Evolutionary conservation across 2,113 vertebrate genomes (phyloP).

Genomic region (Petrocephalus zakoni): DNA sequence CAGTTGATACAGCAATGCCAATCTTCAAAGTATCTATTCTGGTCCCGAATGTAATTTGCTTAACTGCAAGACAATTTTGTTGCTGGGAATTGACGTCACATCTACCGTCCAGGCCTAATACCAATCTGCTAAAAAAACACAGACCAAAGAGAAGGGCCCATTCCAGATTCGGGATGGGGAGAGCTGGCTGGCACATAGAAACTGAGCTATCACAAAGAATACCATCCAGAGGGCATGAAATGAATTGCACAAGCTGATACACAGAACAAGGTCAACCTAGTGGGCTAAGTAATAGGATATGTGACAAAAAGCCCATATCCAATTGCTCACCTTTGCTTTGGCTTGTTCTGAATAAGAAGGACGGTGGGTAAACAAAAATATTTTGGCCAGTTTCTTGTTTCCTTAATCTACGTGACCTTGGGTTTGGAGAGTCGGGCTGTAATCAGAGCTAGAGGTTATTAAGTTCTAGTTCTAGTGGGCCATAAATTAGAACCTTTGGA

Average conservation of each 20-base stretch:
- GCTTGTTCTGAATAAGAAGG: neutral
- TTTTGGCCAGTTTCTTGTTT: neutral
- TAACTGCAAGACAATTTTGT: slow-evolving; percentile 1
- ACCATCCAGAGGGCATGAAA: neutral
- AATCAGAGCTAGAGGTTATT: slow-evolving; percentile 1
- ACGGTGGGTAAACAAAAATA: neutral
- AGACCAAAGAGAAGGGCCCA: neutral
- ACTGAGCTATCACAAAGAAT: neutral
- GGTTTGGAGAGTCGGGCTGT: neutral
- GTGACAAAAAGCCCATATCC: neutral
- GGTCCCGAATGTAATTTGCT: neutral
- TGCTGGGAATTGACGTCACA: neutral
- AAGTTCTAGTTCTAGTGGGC: neutral
- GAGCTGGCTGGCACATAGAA: neutral
- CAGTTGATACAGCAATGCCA: neutral
- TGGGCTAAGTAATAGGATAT: slow-evolving; percentile 6
- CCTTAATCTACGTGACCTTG: slow-evolving; percentile 1
- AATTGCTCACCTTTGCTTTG: neutral
- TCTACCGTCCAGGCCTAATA: neutral
- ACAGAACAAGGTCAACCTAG: slow-evolving; percentile 6
- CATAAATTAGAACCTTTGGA: neutral
- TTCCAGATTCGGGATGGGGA: neutral
- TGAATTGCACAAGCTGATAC: slow-evolving; percentile 1
- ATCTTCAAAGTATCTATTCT: neutral
- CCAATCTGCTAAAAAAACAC: neutral